Conservation (phyloP, 2,113 vertebrate genomes). For the Piprites chloris region DNA sequence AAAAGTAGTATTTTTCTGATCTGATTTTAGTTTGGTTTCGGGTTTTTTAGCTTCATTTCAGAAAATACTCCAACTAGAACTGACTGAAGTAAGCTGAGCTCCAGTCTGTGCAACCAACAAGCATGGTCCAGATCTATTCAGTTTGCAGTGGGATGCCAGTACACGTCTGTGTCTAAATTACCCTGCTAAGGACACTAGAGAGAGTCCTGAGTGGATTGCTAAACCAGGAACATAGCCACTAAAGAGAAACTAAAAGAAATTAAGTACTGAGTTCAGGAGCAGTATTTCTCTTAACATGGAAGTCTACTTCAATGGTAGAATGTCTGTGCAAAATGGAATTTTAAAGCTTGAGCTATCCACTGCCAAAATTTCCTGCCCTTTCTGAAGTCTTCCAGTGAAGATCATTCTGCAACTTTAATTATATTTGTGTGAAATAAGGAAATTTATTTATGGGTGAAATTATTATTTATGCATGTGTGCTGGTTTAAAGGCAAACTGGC, state of each 20-base stretch:
- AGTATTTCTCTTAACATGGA: background rate
- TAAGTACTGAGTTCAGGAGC: background rate
- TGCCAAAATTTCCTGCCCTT: background rate
- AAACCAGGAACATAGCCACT: background rate
- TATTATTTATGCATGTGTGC: background rate
- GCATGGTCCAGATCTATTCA: background rate
- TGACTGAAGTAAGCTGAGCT: background rate
- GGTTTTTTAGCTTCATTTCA: background rate
- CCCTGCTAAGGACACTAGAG: background rate
- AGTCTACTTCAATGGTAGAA: background rate
- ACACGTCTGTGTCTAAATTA: background rate
- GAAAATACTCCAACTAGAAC: background rate
- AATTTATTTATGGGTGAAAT: background rate
- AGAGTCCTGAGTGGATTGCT: background rate
- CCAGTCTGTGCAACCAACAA: background rate
- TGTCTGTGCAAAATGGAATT: background rate
- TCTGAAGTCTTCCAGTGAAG: background rate
- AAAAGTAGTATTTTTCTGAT: background rate
- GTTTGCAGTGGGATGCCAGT: background rate
- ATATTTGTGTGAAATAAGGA: background rate
- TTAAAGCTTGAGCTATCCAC: background rate
- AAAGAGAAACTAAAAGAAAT: background rate
- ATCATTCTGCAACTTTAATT: background rate
- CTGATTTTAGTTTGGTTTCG: background rate
- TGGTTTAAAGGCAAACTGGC: too few species aligned